Percentiles rank a stretch among this genome's conserved stretches.
These are phyloP conservation scores for Tuberolachnus salignus DNA, from an alignment of 2,888 invertebrate species.

Conservation along the genomic window DNA sequence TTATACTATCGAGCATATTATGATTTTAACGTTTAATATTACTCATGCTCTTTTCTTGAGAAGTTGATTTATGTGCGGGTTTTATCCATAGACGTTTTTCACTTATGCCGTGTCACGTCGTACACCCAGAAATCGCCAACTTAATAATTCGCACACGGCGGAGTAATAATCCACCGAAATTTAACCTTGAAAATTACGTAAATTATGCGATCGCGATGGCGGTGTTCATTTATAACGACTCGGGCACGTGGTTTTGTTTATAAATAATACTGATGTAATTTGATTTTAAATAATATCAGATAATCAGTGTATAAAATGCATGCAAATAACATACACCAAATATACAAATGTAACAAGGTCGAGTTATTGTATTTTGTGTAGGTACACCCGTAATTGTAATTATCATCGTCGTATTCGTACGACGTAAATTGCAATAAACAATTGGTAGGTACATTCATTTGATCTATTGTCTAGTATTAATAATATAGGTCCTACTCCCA, in stretches of 20 bases:
- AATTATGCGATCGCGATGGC: no score
- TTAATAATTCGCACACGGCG: neutral
- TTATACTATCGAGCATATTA: neutral
- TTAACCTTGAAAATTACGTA: conserved; percentile 19
- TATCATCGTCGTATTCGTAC: neutral
- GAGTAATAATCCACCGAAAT: neutral
- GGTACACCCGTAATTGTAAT: neutral
- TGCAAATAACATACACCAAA: no score
- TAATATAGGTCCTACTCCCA: neutral
- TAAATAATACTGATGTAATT: neutral
- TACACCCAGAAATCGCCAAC: neutral
- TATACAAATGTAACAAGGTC: conserved; percentile 20
- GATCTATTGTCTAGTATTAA: neutral
- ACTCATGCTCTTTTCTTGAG: neutral
- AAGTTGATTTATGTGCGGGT: neutral
- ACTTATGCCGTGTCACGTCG: neutral
- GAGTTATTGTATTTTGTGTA: neutral
- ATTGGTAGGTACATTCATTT: neutral
- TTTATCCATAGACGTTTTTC: neutral
- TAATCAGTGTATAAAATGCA: no score
- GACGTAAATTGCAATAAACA: neutral
- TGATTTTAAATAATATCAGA: no score
- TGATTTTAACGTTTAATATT: neutral
- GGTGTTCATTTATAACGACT: neutral
- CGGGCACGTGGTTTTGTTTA: neutral